Evolutionary conservation across 1,140 invertebrate species (phyloP).

Genomic region (Vanessa atalanta): DNA sequence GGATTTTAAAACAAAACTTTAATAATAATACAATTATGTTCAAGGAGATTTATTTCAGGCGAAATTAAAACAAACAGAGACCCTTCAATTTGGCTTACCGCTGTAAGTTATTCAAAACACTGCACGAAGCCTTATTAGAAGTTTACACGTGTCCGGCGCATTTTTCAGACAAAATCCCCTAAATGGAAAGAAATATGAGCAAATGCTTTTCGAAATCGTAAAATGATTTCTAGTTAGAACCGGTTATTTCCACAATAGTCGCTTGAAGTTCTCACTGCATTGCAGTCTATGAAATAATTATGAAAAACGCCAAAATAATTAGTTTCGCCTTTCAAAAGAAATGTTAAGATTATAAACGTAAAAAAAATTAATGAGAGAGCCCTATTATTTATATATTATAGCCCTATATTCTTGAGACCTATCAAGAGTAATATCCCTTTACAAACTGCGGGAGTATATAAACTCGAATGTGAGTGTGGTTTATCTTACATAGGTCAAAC

Average conservation of each 20-base stretch:
- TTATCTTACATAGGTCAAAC: too few species aligned
- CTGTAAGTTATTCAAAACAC: conserved; percentile 16
- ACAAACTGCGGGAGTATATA: too few species aligned
- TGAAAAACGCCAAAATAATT: not conserved
- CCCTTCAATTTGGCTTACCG: conserved; percentile 15
- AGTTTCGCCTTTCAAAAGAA: not conserved
- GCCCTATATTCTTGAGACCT: too few species aligned
- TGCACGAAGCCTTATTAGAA: conserved; percentile 21
- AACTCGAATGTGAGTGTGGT: too few species aligned
- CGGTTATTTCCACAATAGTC: not conserved
- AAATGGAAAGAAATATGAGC: conserved; percentile 13
- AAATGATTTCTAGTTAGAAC: not conserved
- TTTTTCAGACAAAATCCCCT: conserved; percentile 15
- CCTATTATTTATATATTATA: too few species aligned
- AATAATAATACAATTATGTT: too few species aligned
- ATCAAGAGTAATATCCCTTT: too few species aligned
- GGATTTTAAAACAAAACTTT: too few species aligned
- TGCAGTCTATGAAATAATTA: not conserved
- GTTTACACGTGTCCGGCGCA: conserved; percentile 17
- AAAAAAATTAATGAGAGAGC: too few species aligned
- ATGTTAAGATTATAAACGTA: not conserved
- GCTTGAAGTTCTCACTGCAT: not conserved
- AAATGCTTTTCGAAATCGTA: conserved; percentile 11
- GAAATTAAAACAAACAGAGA: not conserved
- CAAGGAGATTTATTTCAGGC: not conserved